Base-by-base conservation (phyloP, 2,888 invertebrate genomes). In the Teleiodes luculella region DNA sequence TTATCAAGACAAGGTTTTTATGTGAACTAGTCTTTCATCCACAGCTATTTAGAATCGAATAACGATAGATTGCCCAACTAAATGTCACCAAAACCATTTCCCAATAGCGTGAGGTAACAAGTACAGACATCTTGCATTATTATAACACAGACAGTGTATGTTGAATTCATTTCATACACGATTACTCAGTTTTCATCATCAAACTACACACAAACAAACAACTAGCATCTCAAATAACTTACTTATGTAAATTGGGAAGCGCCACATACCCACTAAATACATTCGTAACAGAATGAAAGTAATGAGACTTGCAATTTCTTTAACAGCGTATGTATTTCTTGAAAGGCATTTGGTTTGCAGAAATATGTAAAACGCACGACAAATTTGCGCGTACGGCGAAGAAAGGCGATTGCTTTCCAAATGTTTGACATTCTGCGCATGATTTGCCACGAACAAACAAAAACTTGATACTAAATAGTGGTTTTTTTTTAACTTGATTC, bases 181-280 rank as follows among this genome's bases (percentile, higher is more conserved):
- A 24, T 24, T 24, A 6, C 24, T 24, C 24, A 24, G 3, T 4
- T 24, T 6, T 4, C 6, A 24, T 4, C 24, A 24, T 24, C 3
- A 3, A 24, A 24, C 24, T 24, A 24, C 24, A 6, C 24, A 24
- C 24, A 3, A 24, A 41, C 4, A 18, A 18, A 41, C 11, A 16
- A 41, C 18, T 18, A 14, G 14, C 14, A 14, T 13, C 36, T 36
- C 7, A 20, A 28, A 13, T 10, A 28, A 43, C 28, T 20, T 43
- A 28, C 28, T 28, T 28, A 11, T 28, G 13, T 6, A 24, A 6
- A 24, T 6, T 4, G 24, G 24, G 24, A 24, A 24, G 24, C 24
- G 24, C n/a, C 28, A 28, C 24, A 43, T 43, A 6, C 43, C 43
- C 11, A 37, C 63, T 65, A 61, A 65, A 64, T n/a, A n/a, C n/a